Evolutionary conservation across 2,797 vertebrate genomes (phyloP).

Genomic region (Xyrichtys novacula): DNA sequence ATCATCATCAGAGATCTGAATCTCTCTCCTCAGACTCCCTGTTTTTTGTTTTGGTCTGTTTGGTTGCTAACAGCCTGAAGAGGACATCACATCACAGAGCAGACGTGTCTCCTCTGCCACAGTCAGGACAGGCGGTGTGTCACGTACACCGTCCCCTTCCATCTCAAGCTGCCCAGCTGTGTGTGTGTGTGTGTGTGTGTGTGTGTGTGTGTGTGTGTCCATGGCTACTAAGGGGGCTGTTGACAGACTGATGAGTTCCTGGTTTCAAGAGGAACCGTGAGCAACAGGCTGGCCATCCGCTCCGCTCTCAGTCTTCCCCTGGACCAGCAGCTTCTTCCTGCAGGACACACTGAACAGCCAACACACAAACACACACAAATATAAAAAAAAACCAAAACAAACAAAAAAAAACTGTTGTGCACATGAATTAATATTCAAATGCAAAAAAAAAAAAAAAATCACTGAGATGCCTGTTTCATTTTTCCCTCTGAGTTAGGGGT

Average conservation of each 20-base stretch:
- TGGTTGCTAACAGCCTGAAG: neutral
- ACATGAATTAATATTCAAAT: too few species aligned
- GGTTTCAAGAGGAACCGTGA: conserved; percentile 72
- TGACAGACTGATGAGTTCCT: conserved; percentile 82
- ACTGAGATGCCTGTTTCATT: too few species aligned
- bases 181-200: neutral
- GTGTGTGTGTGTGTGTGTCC: conserved; percentile 2
- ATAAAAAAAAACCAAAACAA: too few species aligned
- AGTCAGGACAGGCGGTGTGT: neutral
- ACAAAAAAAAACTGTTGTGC: too few species aligned
- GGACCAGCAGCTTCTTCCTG: conserved; percentile 58
- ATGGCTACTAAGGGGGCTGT: conserved; percentile 42
- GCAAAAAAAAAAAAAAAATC: too few species aligned
- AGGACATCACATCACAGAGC: neutral
- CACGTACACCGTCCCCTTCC: conserved; percentile 1
- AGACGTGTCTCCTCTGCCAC: neutral
- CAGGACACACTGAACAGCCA: conserved; percentile 45
- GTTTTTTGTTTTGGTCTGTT: neutral
- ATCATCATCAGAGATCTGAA: neutral
- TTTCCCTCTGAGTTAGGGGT: too few species aligned
- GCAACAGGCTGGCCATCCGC: conserved; percentile 77
- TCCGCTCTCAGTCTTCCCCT: conserved; percentile 68
- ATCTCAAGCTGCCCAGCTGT: neutral
- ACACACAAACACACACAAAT: conserved; percentile 26
- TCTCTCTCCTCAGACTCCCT: neutral